Evolutionary conservation across 1,140 invertebrate species (phyloP).

Genomic region (Aphis craccivora): DNA sequence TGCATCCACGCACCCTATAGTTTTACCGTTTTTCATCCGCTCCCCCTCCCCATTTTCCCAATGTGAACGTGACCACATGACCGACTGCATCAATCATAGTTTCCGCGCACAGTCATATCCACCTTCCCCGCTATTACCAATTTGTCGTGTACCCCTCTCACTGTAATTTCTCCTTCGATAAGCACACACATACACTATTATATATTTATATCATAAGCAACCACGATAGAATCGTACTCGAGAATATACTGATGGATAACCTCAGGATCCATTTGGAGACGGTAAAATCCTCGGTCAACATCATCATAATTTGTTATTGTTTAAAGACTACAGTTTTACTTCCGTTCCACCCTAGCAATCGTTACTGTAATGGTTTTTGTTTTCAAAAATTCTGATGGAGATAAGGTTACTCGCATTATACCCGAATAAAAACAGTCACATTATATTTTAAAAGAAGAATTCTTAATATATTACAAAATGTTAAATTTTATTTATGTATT

Average conservation of each 20-base stretch:
- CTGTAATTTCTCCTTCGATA: background rate
- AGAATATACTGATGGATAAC: slow-evolving; percentile 47
- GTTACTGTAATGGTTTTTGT: background rate
- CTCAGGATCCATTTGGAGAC: background rate
- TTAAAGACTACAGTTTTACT: background rate
- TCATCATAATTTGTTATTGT: slow-evolving; percentile 20
- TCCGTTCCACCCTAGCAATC: background rate
- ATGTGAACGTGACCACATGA: slow-evolving; percentile 52
- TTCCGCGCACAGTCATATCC: slow-evolving; percentile 24
- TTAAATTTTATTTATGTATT: background rate
- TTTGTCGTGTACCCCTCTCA: background rate
- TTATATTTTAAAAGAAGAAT: background rate
- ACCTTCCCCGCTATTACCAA: background rate
- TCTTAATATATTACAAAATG: background rate
- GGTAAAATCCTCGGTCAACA: background rate
- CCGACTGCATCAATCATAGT: slow-evolving; percentile 56
- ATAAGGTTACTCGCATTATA: background rate
- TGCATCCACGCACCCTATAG: background rate
- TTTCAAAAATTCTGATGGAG: background rate
- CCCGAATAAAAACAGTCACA: background rate
- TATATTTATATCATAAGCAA: slow-evolving; percentile 11
- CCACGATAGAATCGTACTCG: background rate
- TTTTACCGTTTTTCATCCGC: background rate
- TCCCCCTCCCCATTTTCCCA: background rate
- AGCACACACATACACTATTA: background rate